A percentile compares a stretch with the other conserved stretches of the same genome.
These are phyloP conservation scores for Nasonia oneida DNA, from an alignment of 2,888 invertebrate species.

Conservation along the genomic window DNA sequence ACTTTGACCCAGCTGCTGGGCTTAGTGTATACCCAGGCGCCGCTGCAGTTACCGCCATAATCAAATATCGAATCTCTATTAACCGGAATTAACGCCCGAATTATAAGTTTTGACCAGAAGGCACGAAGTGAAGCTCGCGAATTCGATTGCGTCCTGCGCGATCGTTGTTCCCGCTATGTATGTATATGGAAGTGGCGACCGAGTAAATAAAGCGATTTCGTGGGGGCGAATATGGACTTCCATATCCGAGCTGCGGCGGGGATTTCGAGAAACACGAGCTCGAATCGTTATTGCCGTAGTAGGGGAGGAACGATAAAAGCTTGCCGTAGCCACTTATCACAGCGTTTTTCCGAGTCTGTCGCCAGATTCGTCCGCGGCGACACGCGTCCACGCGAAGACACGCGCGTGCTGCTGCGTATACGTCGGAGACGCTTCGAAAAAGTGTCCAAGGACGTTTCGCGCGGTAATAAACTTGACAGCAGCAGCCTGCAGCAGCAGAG, in stretches of 20 bases:
- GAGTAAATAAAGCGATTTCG: not conserved
- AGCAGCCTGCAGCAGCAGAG: constrained; percentile 12
- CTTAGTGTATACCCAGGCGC: too few species aligned
- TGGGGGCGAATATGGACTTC: not conserved
- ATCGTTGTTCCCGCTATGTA: not conserved
- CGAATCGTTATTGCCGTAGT: not conserved
- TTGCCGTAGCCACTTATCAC: constrained; percentile 5
- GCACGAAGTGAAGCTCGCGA: constrained; percentile 9
- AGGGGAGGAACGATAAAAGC: too few species aligned
- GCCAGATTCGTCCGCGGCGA: not conserved
- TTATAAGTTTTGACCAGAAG: constrained; percentile 57
- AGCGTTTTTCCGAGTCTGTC: constrained; percentile 7
- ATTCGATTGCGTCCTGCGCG: constrained; percentile 18
- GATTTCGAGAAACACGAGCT: constrained; percentile 14
- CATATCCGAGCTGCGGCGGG: not conserved
- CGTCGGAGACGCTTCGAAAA: constrained; percentile 9
- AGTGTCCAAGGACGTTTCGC: constrained; percentile 53
- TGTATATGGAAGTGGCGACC: not conserved
- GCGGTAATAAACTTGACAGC: constrained; percentile 59
- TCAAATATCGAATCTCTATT: constrained; percentile 62
- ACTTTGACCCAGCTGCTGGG: constrained; percentile 6
- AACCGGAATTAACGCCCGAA: constrained; percentile 56
- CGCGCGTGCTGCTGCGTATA: not conserved
- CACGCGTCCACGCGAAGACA: not conserved
- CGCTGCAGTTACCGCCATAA: constrained; percentile 13